phyloP scores from a whole-genome alignment of 2,797 vertebrate species.

The Crax fasciolata region DNA sequence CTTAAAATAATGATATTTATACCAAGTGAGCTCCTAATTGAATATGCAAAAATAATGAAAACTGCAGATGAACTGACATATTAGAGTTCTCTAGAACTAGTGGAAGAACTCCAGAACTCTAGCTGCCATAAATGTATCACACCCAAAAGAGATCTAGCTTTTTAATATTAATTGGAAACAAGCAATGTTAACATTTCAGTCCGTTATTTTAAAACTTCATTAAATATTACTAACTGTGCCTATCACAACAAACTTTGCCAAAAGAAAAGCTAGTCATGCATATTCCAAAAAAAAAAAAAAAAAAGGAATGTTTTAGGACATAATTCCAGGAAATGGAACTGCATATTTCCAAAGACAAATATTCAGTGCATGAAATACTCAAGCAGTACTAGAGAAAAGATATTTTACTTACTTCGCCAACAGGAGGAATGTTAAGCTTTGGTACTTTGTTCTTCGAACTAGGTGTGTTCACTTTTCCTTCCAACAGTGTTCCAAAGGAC shows the following conservation, averaged over 20 bases:
- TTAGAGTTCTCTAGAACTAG: background rate
- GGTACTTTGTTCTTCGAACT: conserved; percentile 93
- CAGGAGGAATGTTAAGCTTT: conserved; percentile 92
- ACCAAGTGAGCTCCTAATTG: background rate
- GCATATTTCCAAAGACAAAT: conserved; percentile 26
- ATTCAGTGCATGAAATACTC: background rate
- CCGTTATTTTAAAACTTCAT: conserved; percentile 9
- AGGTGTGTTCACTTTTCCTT: conserved; percentile 86
- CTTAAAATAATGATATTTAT: background rate
- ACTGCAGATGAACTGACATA: conserved; percentile 19
- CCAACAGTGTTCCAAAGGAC: conserved; percentile 87
- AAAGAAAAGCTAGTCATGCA: background rate
- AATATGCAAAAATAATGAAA: conserved; percentile 15
- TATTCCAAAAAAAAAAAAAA: background rate
- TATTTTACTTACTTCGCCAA: conserved; percentile 91
- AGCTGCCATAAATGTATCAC: background rate
- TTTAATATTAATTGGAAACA: conserved; percentile 31
- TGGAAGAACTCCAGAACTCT: background rate
- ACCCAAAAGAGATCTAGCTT: background rate
- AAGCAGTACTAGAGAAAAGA: background rate
- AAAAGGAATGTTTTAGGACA: background rate
- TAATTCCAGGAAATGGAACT: conserved; percentile 25
- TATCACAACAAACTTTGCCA: background rate
- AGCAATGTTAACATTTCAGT: background rate
- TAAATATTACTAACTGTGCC: conserved; percentile 6